Evolutionary conservation across 2,888 invertebrate species (phyloP), one percentile per base, ranked within the genome.

Genomic region (Dryococelus australis): DNA sequence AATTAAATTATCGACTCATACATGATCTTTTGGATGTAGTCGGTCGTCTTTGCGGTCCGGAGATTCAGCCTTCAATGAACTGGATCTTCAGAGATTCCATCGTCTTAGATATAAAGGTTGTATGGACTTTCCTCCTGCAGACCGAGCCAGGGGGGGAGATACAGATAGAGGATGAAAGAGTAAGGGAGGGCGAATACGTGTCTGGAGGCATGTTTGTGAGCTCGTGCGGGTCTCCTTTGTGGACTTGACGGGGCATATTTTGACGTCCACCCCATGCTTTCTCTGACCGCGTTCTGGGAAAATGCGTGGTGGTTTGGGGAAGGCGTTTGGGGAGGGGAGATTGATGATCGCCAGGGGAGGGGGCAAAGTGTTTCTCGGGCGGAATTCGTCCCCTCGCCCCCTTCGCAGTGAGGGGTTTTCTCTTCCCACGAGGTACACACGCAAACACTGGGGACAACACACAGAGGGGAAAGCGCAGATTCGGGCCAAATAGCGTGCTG

Each of bases 161-260:
- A 20, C 5, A 65, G 65, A n/a, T n/a, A n/a, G n/a, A 65, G 65
- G 16, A 16, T 12, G 65, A 65, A 16, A 65, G 20, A 65, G 65
- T 20, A n/a, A 20, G 65, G 6, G 65, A 24, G 65, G 16, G 65
- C 5, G 24, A 65, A 65, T 65, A 20, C 65, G 65, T 65, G 65
- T 65, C 65, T 65, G 10, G 20, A 65, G 24, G 16, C 65, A 24
- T 20, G 65, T 65, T 65, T 65, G 65, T 65, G 65, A 24, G 65
- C 65, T 65, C 20, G 65, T 20, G 5, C 16, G 16, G 65, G 65
- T 65, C 24, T 5, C 65, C 65, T 65, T 65, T 65, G 65, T 65
- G 65, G 65, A 20, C 65, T 65, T 65, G 65, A 65, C 65, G 65
- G 65, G 65, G 65, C 65, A 65, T 65, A 65, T 65, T 65, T 65